Conservation (phyloP, 2,888 invertebrate species). For the Tubiluchus corallicola region DNA sequence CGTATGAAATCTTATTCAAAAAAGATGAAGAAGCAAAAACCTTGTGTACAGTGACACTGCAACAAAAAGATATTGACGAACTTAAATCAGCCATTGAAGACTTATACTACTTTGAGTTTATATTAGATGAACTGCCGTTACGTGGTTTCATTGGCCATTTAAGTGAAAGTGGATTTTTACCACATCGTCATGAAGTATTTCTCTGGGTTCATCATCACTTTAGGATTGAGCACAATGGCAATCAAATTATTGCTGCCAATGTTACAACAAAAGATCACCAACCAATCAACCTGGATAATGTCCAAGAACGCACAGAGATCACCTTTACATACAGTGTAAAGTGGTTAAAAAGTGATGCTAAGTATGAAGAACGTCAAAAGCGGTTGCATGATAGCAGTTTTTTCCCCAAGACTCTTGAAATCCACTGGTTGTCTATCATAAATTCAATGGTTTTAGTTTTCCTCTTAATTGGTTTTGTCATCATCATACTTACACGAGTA, state of each 20-base stretch:
- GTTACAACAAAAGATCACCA: constrained; percentile 29
- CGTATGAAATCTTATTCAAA: constrained; percentile 31
- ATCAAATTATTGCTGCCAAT: constrained; percentile 33
- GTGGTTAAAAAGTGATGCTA: constrained; percentile 30
- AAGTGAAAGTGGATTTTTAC: constrained; percentile 34
- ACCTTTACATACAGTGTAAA: constrained; percentile 33
- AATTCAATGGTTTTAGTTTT: constrained; percentile 35
- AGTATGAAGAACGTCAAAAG: constrained; percentile 27
- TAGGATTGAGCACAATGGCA: constrained; percentile 32
- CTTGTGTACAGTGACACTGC: constrained; percentile 28
- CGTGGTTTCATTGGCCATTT: constrained; percentile 34
- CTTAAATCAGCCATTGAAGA: constrained; percentile 33
- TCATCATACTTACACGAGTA: constrained; percentile 33
- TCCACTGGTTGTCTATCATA: constrained; percentile 36
- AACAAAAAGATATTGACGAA: constrained; percentile 26
- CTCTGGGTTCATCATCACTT: constrained; percentile 34
- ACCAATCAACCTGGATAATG: constrained; percentile 27
- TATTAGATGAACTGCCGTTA: constrained; percentile 34
- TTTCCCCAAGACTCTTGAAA: constrained; percentile 34
- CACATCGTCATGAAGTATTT: constrained; percentile 33
- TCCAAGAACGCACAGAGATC: constrained; percentile 23
- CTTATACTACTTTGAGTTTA: constrained; percentile 36
- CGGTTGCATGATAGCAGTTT: constrained; percentile 29
- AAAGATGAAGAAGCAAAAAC: constrained; percentile 24
- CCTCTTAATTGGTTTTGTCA: constrained; percentile 33